These are phyloP conservation scores for Zaprionus camerounensis DNA, from an alignment of 1,140 invertebrate genomes.

Conservation along the genomic window DNA sequence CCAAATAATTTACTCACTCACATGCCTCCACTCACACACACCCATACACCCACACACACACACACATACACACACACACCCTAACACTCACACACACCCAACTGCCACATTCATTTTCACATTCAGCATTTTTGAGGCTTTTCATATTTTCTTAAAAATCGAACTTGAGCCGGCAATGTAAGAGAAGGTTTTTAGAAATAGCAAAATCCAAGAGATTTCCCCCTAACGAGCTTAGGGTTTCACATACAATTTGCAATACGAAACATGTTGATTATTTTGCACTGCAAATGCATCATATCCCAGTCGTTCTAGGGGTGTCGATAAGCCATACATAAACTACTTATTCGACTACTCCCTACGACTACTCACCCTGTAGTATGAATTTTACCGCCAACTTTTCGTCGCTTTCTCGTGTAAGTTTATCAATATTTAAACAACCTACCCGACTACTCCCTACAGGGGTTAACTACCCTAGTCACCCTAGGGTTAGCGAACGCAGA, in stretches of 20 bases:
- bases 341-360: no score
- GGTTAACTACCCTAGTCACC: no score
- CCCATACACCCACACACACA: not conserved
- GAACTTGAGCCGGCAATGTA: not conserved
- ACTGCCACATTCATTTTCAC: not conserved
- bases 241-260: not conserved
- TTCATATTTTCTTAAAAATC: not conserved
- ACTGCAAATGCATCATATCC: not conserved
- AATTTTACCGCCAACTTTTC: no score
- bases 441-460: no score
- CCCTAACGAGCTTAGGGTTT: not conserved
- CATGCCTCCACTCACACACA: not conserved
- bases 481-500: no score
- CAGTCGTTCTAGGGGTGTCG: no score
- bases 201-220: not conserved
- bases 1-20: constrained; percentile 20
- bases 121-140: constrained; percentile 3
- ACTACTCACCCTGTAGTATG: no score
- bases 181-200: not conserved
- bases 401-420: no score
- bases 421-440: no score
- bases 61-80: not conserved
- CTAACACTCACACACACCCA: not conserved
- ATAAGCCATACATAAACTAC: no score
- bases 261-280: not conserved